A percentile compares a stretch with the other conserved stretches of the same genome.
Evolutionary conservation across 2,113 vertebrate species (phyloP).

Genomic region (Sclerurus mexicanus): DNA sequence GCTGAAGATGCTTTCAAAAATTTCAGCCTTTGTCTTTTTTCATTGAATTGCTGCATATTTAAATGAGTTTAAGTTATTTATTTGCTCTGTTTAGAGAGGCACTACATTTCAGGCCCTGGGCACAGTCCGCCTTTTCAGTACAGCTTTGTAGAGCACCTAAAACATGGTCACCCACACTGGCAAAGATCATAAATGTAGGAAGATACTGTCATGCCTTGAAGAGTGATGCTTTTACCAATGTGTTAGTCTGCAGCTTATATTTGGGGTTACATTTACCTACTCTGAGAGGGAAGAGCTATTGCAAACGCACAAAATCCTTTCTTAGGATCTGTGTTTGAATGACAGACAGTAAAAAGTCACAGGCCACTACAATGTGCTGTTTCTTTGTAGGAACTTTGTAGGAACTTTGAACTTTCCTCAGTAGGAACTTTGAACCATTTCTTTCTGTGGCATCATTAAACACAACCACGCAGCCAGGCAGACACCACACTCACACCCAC

Average conservation of each 20-base stretch:
- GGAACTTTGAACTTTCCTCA: too few species aligned
- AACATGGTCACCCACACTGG: background rate
- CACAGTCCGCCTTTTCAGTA: background rate
- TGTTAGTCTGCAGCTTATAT: background rate
- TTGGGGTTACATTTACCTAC: background rate
- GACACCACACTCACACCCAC: background rate
- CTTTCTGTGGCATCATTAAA: background rate
- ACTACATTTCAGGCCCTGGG: background rate
- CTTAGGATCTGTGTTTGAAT: background rate
- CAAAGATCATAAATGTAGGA: background rate
- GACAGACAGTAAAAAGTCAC: background rate
- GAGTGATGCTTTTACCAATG: background rate
- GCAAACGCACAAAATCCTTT: background rate
- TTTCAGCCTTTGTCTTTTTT: background rate
- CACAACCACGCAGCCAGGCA: background rate
- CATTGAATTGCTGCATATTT: background rate
- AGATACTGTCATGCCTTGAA: background rate
- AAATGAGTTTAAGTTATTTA: background rate
- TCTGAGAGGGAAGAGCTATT: background rate
- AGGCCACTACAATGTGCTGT: background rate
- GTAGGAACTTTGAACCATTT: constrained; percentile 38
- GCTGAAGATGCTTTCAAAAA: background rate
- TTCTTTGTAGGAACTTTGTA: constrained; percentile 26
- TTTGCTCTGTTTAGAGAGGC: background rate
- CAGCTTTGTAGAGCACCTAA: background rate